Conservation (phyloP, 37 sponge, comb jelly and placozoan genomes). For the Axinella damicornis region DNA sequence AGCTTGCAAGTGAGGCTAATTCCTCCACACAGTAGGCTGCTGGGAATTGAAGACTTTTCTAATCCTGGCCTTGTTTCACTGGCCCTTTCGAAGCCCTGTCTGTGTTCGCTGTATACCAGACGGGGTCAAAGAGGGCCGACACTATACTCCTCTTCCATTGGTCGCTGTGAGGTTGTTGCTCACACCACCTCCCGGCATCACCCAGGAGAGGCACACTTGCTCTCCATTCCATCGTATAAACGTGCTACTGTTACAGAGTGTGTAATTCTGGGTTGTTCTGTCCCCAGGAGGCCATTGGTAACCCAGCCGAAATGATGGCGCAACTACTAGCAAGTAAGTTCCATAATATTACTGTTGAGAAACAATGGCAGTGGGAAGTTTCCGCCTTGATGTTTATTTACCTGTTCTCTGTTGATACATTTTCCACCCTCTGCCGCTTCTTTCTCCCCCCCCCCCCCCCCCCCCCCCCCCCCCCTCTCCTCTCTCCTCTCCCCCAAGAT, state of each 20-base stretch:
- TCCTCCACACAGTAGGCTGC: no score
- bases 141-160: constrained; percentile 20
- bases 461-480: not conserved
- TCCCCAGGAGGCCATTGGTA: constrained; percentile 15
- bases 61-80: not conserved
- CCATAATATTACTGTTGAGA: no score
- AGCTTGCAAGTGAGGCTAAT: no score
- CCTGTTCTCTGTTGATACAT: no score
- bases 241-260: not conserved
- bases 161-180: constrained; percentile 62
- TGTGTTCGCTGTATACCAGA: constrained; percentile 19
- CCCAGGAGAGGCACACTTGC: constrained; percentile 66
- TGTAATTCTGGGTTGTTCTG: not conserved
- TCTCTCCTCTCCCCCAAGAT: constrained; percentile 14
- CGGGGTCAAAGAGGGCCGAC: constrained; percentile 62
- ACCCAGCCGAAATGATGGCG: constrained; percentile 48
- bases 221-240: no score
- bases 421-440: constrained; percentile 10
- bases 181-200: constrained; percentile 50
- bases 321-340: constrained; percentile 61
- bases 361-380: no score
- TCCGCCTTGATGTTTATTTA: no score
- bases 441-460: not conserved
- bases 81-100: constrained; percentile 72
- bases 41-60: no score